These are phyloP conservation scores for Bombus cullumanus DNA, from an alignment of 1,140 invertebrate genomes.

Conservation along the genomic window DNA sequence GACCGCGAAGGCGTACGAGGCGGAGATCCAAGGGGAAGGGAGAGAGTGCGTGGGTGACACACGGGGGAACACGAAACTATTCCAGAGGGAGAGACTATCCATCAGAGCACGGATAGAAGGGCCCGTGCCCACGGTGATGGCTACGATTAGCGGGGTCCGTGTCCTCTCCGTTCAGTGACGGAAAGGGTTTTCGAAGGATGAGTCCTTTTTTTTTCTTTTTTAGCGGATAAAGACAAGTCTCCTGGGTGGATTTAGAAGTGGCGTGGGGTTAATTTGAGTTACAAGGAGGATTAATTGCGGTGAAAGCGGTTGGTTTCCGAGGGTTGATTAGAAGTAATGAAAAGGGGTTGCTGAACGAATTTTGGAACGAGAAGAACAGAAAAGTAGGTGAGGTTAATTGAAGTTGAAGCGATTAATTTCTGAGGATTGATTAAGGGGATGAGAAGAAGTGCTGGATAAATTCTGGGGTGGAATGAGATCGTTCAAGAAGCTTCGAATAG, in stretches of 20 bases:
- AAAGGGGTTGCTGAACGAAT: neutral
- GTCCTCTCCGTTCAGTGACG: neutral
- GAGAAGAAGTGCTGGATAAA: neutral
- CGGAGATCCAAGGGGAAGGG: constrained; percentile 33
- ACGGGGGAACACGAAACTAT: constrained; percentile 38
- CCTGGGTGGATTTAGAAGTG: neutral
- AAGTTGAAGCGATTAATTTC: neutral
- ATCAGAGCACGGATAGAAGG: constrained; percentile 36
- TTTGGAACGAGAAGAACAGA: neutral
- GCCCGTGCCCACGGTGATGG: constrained; percentile 37
- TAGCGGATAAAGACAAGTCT: neutral
- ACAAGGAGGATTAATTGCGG: neutral
- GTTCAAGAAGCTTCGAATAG: neutral
- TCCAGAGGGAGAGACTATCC: constrained; percentile 44
- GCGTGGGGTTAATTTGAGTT: neutral
- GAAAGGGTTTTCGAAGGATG: neutral
- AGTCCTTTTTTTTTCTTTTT: neutral
- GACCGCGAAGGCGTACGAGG: constrained; percentile 36
- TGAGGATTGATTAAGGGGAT: neutral
- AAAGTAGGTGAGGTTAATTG: neutral
- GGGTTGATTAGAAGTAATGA: neutral
- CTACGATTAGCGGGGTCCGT: constrained; percentile 32
- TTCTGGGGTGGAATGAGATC: neutral
- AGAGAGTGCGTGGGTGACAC: constrained; percentile 34
- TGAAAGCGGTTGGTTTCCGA: neutral